Evolutionary conservation across 2,888 invertebrate species (phyloP).

Genomic region (Drosophila kokeensis): DNA sequence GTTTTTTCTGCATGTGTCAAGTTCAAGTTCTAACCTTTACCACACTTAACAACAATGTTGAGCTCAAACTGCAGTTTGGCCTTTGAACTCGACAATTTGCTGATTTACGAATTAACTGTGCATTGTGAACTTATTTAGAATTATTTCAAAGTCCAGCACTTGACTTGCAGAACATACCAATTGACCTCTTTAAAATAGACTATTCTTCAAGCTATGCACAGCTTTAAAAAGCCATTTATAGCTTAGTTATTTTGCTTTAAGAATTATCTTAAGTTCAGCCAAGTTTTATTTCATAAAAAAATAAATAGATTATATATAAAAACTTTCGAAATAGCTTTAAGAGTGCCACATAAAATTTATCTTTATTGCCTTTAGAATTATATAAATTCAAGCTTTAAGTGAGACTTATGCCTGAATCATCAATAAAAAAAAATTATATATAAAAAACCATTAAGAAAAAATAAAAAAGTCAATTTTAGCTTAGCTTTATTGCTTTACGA

Average conservation of each 20-base stretch:
- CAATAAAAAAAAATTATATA: not conserved
- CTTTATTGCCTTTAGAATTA: not conserved
- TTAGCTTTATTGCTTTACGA: not conserved
- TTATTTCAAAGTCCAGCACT: not conserved
- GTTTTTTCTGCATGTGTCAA: conserved; percentile 80
- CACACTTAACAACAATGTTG: conserved; percentile 55
- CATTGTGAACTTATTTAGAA: not conserved
- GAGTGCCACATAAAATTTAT: not conserved
- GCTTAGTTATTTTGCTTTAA: not conserved
- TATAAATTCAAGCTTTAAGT: not conserved
- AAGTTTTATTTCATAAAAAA: not conserved
- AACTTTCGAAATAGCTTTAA: not conserved
- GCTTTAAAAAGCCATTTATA: not conserved
- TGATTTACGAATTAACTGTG: not conserved
- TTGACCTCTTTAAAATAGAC: not conserved
- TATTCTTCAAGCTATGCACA: not conserved
- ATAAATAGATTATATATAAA: too few relatives aligned
- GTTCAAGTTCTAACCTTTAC: conserved; percentile 71
- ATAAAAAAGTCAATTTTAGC: not conserved
- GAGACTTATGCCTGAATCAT: not conserved
- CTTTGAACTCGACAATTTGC: conserved; percentile 1
- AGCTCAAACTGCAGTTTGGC: not conserved
- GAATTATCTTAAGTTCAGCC: not conserved
- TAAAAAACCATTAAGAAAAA: not conserved
- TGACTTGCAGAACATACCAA: not conserved